Evolutionary conservation across 2,797 vertebrate species (phyloP).

Genomic region (Thunnus albacares): DNA sequence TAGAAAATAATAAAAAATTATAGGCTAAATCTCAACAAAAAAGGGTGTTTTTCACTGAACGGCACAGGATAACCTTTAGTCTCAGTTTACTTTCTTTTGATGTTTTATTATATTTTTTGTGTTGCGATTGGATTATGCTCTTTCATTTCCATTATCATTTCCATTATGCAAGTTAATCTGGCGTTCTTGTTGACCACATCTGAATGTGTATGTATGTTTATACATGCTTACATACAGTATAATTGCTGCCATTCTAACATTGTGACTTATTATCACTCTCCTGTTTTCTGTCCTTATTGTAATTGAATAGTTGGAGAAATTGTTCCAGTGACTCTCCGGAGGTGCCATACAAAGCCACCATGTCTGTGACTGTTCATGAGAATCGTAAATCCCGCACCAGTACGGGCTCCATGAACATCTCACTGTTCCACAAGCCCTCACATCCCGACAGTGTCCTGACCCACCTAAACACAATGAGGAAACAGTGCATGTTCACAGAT

Average conservation of each 20-base stretch:
- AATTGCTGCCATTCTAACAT: not conserved
- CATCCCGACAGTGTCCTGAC: constrained; percentile 94
- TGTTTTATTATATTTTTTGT: not conserved
- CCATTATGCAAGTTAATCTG: not conserved
- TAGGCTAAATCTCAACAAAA: too few relatives aligned
- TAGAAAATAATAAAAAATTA: too few relatives aligned
- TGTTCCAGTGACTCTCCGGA: constrained; percentile 62
- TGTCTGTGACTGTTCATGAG: constrained; percentile 96
- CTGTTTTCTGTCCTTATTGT: not conserved
- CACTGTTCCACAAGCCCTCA: constrained; percentile 95
- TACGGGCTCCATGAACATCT: constrained; percentile 94
- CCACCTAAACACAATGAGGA: constrained; percentile 93
- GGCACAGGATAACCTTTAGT: too few relatives aligned
- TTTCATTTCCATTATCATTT: not conserved
- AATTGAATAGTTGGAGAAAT: constrained; percentile 62
- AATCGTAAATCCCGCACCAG: constrained; percentile 95
- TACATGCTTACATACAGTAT: not conserved
- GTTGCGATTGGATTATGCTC: not conserved
- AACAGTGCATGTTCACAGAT: constrained; percentile 95
- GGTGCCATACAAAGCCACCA: constrained; percentile 78
- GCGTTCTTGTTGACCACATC: not conserved
- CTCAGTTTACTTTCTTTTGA: not conserved
- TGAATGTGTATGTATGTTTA: not conserved
- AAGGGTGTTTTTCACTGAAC: too few relatives aligned
- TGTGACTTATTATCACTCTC: too few relatives aligned